Base-by-base conservation (phyloP, 2,888 invertebrate genomes). In the Drosophila prostipennis region DNA sequence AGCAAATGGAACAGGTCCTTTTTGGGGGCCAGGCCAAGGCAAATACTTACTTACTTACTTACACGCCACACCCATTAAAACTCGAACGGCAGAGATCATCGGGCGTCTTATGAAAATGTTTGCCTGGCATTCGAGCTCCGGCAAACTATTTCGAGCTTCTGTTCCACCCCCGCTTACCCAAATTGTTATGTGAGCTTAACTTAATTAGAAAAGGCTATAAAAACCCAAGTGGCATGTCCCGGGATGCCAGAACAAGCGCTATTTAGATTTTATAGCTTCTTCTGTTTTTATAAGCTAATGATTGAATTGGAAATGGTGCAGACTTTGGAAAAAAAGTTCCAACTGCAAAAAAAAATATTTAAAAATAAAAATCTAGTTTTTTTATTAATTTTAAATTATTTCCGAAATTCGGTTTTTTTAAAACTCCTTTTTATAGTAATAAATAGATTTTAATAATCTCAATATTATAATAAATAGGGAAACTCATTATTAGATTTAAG, bases 121-220 rank as follows among this genome's bases (percentile, higher is more conserved):
- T 65, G 67, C 42, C 67, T 67, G 61, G 40, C 61, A 63, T 63
- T 63, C 42, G 61, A 63, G 64, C 61, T 63, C 13, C 5, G 40
- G 34, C 48, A 63, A 55, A 48, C 40, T 45, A 46, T 46, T 46
- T n/a, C 46, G 37, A 32, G 23, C 29, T 6, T 26, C 26, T 23
- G 26, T 6, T 6, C 6, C 26, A 6, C 26, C 26, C 29, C 29
- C 23, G 8, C 6, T 19, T 8, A 1, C 43, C 43, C 64, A 58
- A 63, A 64, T 64, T 63, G 64, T 63, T 63, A 63, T 63, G 61
- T 61, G 64, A 63, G 61, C 61, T 63, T 63, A 63, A 63, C 61
- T 63, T 63, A 63, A 63, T 63, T 63, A 63, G 61, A 63, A 63
- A 48, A 34, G 64, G 61, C 61, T 26, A 63, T 63, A 63, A 63